Percentiles rank a stretch among this genome's conserved stretches.
phyloP scores from a whole-genome alignment of 1,140 invertebrate genomes.

The Pachypeltis micranthus region DNA sequence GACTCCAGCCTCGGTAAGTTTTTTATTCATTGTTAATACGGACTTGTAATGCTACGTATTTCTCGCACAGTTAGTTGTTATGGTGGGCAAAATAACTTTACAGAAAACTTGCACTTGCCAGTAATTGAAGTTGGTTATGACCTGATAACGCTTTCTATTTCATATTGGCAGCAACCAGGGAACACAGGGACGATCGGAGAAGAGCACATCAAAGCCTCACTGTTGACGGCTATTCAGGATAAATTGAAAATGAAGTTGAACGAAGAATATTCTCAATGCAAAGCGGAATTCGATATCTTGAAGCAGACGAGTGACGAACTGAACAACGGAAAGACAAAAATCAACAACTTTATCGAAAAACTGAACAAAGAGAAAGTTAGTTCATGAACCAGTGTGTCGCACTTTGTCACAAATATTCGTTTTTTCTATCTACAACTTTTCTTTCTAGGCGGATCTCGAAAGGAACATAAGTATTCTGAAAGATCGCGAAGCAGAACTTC shows the following conservation, averaged over 20 bases:
- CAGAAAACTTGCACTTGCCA: no score
- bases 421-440: slow-evolving; percentile 14
- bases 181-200: slow-evolving; percentile 73
- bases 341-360: slow-evolving; percentile 68
- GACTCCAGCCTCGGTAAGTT: background rate
- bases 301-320: slow-evolving; percentile 80
- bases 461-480: slow-evolving; percentile 70
- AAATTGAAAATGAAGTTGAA: slow-evolving; percentile 74
- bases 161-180: background rate
- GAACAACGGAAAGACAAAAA: slow-evolving; percentile 66
- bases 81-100: no score
- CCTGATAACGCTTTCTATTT: background rate
- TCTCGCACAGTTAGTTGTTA: no score
- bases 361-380: slow-evolving; percentile 69
- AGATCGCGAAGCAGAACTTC: slow-evolving; percentile 77
- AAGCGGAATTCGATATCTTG: slow-evolving; percentile 84
- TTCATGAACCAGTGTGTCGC: background rate
- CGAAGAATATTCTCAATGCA: slow-evolving; percentile 77
- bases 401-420: background rate
- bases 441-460: slow-evolving; percentile 54
- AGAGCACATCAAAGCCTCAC: slow-evolving; percentile 85
- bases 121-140: no score
- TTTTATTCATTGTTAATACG: no score
- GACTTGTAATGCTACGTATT: no score
- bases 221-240: slow-evolving; percentile 89